phyloP scores from a whole-genome alignment of 2,113 vertebrate species.

The Lophotis ruficrista region DNA sequence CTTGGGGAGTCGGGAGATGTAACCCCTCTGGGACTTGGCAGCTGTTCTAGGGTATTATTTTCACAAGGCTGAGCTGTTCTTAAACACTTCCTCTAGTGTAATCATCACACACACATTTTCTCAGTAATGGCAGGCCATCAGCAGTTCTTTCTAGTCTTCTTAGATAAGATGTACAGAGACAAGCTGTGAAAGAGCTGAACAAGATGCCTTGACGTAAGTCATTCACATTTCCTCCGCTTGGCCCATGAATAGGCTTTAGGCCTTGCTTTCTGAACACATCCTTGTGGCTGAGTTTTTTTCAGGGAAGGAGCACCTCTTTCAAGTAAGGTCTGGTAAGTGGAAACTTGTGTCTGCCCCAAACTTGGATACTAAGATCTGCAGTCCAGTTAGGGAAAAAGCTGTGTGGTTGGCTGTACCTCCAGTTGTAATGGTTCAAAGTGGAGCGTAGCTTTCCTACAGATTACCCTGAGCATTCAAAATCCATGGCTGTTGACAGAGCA shows the following conservation, averaged over 20 bases:
- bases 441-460: neutral
- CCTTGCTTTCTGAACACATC: neutral
- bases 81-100: neutral
- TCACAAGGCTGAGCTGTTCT: constrained; percentile 24
- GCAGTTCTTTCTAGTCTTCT: neutral
- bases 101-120: neutral
- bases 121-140: neutral
- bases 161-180: neutral
- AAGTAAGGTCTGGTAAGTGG: neutral
- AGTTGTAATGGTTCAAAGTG: neutral
- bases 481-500: neutral
- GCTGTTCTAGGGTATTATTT: neutral
- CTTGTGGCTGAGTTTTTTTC: neutral
- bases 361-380: neutral
- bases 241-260: neutral
- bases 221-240: neutral
- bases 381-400: neutral
- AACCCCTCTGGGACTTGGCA: neutral
- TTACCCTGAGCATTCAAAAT: neutral
- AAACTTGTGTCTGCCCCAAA: neutral
- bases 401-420: rapidly evolving
- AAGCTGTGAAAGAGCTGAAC: neutral
- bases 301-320: neutral
- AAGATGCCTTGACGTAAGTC: neutral
- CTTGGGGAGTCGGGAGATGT: neutral